Base-by-base conservation (phyloP, 2,888 invertebrate species). In the Schrankia costaestrigalis region DNA sequence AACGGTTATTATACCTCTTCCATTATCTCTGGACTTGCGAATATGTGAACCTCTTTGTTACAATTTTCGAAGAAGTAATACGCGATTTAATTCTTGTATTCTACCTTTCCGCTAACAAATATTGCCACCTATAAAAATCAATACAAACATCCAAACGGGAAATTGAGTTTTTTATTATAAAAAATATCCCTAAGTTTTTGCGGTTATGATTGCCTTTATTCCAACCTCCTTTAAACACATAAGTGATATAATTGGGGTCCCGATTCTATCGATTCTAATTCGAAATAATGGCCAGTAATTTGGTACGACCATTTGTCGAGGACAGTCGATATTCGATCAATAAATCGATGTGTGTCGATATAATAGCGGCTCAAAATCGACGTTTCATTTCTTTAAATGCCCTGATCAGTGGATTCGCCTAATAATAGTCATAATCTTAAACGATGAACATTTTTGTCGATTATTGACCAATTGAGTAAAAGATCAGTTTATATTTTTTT, bases 341-440 rank as follows among this genome's bases (percentile, higher is more conserved):
- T 86, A 86, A 85, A 87, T 87, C 86, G 86, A 82, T 78, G 79
- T 76, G 80, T 85, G 83, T 82, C 79, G 78, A 71, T 77, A 75
- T 86, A 84, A 86, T 87, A 71, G 79, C 78, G 70, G 83, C 69
- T 70, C 62, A 56, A 62, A 80, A 80, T 80, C 76, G 83, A 79
- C 82, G 79, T 83, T 87, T 87, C 79, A 86, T 87, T 87, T 87
- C 85, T 87, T 78, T 84, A 87, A 87, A 87, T 87, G 82, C 72
- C 64, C 74, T 84, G 81, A 82, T 86, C 80, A 84, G 76, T 74
- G 72, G 72, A 81, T 81, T 81, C 75, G 61, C 71, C 68, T 86
- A 83, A 87, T 87, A 80, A 84, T 81, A 81, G 86, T 81, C 63
- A 85, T 86, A 78, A 82, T 75, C 66, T 66, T 79, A 78, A 81